Evolutionary conservation across 1,140 invertebrate species (phyloP).

Genomic region (Andricus grossulariae): DNA sequence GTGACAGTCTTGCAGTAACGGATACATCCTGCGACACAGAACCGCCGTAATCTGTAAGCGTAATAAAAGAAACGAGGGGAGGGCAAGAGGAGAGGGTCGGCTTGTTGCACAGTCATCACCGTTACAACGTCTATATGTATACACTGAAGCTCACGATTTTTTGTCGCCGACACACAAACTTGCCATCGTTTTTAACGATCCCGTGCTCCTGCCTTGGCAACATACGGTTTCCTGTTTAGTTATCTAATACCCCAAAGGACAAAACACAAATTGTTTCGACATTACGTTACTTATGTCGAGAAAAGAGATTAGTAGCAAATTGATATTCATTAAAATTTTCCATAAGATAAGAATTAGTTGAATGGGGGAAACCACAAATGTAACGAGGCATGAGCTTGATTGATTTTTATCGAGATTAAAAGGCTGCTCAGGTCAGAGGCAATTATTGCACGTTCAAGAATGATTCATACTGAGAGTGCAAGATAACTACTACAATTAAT

Average conservation of each 20-base stretch:
- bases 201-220: not conserved
- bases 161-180: conserved; percentile 4
- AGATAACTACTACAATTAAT: not conserved
- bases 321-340: not conserved
- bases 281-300: not conserved
- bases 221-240: conserved; percentile 1
- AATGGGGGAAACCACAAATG: not conserved
- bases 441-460: conserved; percentile 28
- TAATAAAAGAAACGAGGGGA: conserved; percentile 51
- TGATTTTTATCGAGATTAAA: conserved; percentile 28
- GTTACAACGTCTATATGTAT: conserved; percentile 39
- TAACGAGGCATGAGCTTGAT: conserved; percentile 5
- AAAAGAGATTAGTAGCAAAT: not conserved
- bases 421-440: conserved; percentile 23
- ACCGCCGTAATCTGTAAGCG: conserved; percentile 45
- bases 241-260: not conserved
- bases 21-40: conserved; percentile 45
- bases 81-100: conserved; percentile 30
- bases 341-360: conserved; percentile 11
- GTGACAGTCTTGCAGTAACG: conserved; percentile 39
- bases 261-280: not conserved
- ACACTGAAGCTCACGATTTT: conserved; percentile 20
- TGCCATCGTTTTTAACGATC: not conserved
- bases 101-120: conserved; percentile 45
- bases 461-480: conserved; percentile 17